A percentile compares a stretch with the other conserved stretches of the same genome.
Evolutionary conservation across 2,113 vertebrate genomes (phyloP).

Genomic region (Dryoscopus gambensis): DNA sequence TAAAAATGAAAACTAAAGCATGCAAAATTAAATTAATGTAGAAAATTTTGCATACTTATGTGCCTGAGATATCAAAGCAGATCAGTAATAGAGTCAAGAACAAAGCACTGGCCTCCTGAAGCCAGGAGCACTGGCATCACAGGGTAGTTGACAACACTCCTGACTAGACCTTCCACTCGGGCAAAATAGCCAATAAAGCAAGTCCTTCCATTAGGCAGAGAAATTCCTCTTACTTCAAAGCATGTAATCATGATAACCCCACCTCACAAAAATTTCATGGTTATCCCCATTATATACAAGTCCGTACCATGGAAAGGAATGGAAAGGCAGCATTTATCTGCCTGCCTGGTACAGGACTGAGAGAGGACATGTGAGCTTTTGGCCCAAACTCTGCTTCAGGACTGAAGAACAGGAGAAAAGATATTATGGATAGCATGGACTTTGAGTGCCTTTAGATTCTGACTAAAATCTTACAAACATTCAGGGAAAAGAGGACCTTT

Average conservation of each 20-base stretch:
- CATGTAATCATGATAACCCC: neutral
- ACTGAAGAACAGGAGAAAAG: neutral
- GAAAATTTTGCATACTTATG: neutral
- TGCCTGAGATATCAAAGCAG: neutral
- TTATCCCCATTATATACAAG: fast-evolving
- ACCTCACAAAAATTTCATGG: neutral
- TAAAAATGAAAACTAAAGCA: neutral
- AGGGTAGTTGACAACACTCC: neutral
- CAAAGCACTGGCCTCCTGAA: neutral
- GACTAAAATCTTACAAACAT: neutral
- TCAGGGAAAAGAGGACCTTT: neutral
- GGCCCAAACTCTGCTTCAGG: neutral
- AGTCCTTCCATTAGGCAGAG: neutral
- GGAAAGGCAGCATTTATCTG: neutral
- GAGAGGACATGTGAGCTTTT: neutral
- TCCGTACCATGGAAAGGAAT: neutral
- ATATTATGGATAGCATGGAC: fast-evolving
- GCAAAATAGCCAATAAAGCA: neutral
- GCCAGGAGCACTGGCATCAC: neutral
- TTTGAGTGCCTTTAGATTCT: neutral
- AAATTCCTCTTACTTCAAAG: neutral
- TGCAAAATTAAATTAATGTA: neutral
- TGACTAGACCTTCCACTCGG: neutral
- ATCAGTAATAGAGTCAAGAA: neutral
- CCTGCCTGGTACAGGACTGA: neutral